Evolutionary conservation across 2,797 vertebrate genomes (phyloP), one percentile per base, ranked within the genome.

Genomic region (Enteromius thamalakanensis): DNA sequence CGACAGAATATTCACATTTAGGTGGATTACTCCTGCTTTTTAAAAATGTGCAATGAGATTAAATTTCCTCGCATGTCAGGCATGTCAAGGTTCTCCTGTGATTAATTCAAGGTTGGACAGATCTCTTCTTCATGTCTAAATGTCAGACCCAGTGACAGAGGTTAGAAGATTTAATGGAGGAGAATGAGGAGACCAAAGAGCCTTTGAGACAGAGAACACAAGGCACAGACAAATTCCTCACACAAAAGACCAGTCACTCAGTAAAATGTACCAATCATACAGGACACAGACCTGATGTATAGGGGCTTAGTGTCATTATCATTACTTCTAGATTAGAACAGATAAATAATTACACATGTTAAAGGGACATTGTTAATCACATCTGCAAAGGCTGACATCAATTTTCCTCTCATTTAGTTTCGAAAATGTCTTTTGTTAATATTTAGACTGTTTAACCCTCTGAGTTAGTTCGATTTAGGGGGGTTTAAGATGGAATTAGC

Each of bases 381-480:
- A 86, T 76, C 47, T 55, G 70, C 60, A 81, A 42, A 49, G 69
- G 82, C 65, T 81, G 64, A 80, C 17, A 78, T 76, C 49, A 78
- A 84, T 81, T 72, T 80, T 76, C 49, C 55, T 78, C 32, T 68
- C 58, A 81, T 74, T 74, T 37, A 53, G 58, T 81, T 76, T 79
- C 19, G 75, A 83, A 82, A 79, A 84, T 81, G 19, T 72, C 79
- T 87, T 62, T 71, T 68, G 71, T 71, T 70, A 32, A 81, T 80
- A 88, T 76, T 88, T 83, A 84, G 80, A 80, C 82, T 84, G 84
- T 89, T 89, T 87, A 89, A 89, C 88, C 82, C 86, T 89, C 88
- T 87, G 88, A 89, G 86, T 89, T 86, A 87, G 75, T 80, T 86
- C 45, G 77, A 72, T 58, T 70, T 53, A 64, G 45, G 17, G 58